A percentile compares a stretch with the other conserved stretches of the same genome.
These are phyloP conservation scores for Asobara japonica DNA, from an alignment of 1,140 invertebrate genomes.

Conservation along the genomic window DNA sequence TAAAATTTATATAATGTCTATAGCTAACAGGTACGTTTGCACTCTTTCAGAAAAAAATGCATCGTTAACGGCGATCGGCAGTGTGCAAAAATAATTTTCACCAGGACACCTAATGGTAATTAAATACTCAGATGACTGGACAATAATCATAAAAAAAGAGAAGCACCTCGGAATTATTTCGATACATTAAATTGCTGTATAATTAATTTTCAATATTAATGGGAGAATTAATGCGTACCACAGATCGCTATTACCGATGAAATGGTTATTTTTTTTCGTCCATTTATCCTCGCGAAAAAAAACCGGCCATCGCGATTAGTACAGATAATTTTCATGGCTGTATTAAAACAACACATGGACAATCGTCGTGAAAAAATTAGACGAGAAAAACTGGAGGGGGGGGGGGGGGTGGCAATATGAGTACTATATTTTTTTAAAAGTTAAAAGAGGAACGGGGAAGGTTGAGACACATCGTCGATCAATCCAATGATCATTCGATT, in stretches of 20 bases:
- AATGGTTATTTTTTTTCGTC: neutral
- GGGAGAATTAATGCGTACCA: neutral
- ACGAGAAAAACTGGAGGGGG: neutral
- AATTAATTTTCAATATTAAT: neutral
- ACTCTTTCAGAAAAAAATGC: slow-evolving; percentile 24
- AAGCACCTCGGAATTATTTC: neutral
- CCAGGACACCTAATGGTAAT: too few species aligned
- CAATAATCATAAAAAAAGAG: neutral
- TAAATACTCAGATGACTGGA: neutral
- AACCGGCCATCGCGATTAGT: neutral
- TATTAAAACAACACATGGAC: neutral
- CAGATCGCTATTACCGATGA: neutral
- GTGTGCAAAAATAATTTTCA: neutral
- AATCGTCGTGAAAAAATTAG: neutral
- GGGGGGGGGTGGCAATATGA: too few species aligned
- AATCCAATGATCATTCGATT: neutral
- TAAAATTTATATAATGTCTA: neutral
- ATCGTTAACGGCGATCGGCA: neutral
- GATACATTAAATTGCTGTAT: neutral
- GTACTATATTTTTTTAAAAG: neutral
- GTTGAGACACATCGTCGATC: neutral
- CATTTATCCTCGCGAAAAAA: neutral
- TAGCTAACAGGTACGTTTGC: slow-evolving; percentile 20
- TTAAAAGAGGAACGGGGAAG: neutral
- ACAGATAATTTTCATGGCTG: neutral